phyloP scores from a whole-genome alignment of 2,888 invertebrate genomes.

The Eupeodes latifasciatus region DNA sequence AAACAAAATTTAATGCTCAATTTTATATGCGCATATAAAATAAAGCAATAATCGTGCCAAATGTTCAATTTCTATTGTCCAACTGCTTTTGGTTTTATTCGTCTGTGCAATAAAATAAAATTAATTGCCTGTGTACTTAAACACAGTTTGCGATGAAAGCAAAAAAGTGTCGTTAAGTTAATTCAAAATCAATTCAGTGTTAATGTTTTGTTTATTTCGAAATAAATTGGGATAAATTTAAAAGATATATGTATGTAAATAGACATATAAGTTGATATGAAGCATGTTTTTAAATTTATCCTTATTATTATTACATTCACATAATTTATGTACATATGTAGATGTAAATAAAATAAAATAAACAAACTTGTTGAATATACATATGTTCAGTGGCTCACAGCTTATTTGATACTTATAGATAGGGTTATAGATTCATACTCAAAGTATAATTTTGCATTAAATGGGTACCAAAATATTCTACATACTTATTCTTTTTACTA shows the following conservation, averaged over 20 bases:
- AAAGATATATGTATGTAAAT: no score
- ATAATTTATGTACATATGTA: conserved; percentile 1
- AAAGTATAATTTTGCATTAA: no score
- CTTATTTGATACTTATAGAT: no score
- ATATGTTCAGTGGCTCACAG: no score
- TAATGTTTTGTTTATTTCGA: background rate
- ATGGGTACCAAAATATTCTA: no score
- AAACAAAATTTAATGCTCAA: background rate
- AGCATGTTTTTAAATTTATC: background rate
- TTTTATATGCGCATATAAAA: conserved; percentile 14
- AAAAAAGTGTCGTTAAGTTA: background rate
- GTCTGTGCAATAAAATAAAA: background rate
- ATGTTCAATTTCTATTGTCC: background rate
- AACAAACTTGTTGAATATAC: background rate
- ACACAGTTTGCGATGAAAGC: background rate
- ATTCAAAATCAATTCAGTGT: conserved; percentile 8
- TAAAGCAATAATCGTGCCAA: conserved; percentile 1
- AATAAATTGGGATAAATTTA: background rate
- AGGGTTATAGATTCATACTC: no score
- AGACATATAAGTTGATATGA: no score
- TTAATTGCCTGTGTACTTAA: background rate
- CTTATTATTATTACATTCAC: background rate
- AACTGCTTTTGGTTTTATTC: background rate
- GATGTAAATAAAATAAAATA: background rate
- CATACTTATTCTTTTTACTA: no score